phyloP scores from a whole-genome alignment of 2,113 vertebrate genomes.

The Eulacestoma nigropectus region DNA sequence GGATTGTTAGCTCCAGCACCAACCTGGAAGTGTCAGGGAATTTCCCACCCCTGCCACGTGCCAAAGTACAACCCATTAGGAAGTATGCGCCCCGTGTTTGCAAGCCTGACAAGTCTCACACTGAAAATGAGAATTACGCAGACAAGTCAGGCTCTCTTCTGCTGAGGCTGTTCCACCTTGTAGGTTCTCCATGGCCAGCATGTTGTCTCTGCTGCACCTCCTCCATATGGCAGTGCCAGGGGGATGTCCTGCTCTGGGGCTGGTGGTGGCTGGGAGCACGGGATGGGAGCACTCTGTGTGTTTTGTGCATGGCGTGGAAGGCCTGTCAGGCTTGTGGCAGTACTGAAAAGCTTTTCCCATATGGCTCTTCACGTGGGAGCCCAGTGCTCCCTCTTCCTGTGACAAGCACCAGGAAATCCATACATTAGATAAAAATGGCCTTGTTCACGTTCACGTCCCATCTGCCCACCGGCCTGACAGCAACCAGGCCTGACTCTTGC shows the following conservation, averaged over 20 bases:
- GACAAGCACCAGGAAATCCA: background rate
- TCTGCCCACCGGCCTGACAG: background rate
- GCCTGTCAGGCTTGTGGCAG: background rate
- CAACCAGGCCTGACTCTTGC: background rate
- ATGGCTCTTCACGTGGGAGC: background rate
- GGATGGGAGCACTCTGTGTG: background rate
- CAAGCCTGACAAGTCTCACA: background rate
- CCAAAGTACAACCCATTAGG: background rate
- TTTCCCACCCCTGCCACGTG: background rate
- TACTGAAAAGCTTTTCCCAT: background rate
- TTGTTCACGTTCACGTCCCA: background rate
- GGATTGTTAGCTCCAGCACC: background rate
- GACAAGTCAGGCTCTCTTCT: background rate
- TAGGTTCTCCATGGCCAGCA: background rate
- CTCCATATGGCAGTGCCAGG: background rate
- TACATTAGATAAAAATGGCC: background rate
- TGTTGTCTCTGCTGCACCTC: background rate
- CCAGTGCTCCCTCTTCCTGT: background rate
- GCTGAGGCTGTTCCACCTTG: background rate
- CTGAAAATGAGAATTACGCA: background rate
- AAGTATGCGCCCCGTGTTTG: accelerated
- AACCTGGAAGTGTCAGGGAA: background rate
- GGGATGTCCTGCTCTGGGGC: background rate
- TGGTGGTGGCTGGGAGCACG: accelerated
- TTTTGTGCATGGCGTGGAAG: accelerated